Conservation (phyloP, 2,797 vertebrate genomes). For the Morelia viridis region DNA sequence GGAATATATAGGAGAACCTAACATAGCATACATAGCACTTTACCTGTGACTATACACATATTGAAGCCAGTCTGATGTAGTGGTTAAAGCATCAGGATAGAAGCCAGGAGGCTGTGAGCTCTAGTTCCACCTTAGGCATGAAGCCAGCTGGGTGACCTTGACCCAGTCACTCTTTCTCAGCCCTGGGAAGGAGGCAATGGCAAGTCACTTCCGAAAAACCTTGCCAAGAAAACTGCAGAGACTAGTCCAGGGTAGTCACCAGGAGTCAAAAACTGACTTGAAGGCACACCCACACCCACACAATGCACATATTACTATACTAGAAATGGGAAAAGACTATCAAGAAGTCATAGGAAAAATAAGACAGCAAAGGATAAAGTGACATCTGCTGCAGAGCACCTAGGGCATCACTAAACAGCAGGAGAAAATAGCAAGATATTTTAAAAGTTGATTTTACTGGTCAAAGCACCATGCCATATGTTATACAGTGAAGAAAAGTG, state of each 20-base stretch:
- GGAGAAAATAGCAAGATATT: not conserved
- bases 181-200: not conserved
- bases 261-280: not conserved
- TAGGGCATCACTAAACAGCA: not conserved
- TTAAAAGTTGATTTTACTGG: conserved; percentile 5
- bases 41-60: not conserved
- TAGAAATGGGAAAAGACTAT: not conserved
- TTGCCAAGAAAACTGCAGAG: not conserved
- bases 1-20: not conserved
- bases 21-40: not conserved
- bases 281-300: not conserved
- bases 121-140: not conserved
- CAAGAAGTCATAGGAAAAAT: not conserved
- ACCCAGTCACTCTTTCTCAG: not conserved
- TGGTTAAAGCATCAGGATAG: not conserved
- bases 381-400: not conserved
- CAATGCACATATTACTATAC: not conserved
- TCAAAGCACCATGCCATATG: not conserved
- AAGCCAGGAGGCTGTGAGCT: not conserved
- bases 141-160: not conserved
- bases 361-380: conserved; percentile 7
- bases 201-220: not conserved
- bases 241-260: not conserved
- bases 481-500: not conserved
- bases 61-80: not conserved